Evolutionary conservation across 2,113 vertebrate genomes (phyloP), one percentile per base, ranked within the genome.

Genomic region (Nannospalax galili): DNA sequence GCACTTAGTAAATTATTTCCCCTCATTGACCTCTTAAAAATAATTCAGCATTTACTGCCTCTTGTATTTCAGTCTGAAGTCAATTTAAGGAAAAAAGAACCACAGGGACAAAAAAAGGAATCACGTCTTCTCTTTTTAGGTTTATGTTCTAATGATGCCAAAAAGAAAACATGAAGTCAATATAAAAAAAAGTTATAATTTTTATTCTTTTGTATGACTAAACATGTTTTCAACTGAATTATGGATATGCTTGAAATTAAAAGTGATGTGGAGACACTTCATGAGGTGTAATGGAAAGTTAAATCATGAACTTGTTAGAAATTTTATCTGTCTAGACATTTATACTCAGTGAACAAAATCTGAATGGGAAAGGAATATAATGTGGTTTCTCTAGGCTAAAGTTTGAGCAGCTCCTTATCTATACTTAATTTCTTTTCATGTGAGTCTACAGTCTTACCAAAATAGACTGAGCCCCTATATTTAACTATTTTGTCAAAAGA

Each of bases 401-500:
- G 30, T 88, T 77, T 69, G 48, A 70, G 74, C 42, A 88, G 86
- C 45, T 75, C 72, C 40, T 91, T 93, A 60, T 20, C 12, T 77
- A 16, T 37, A 14, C 84, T 19, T 45, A 48, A 94, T 96, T 92
- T 52, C 74, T 82, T 77, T 77, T 58, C 73, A 85, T 67, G 48
- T 28, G 64, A 17, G 37, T 84, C n/a, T 84, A 62, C 67, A 87
- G 77, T 90, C 56, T 78, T 90, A 12, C 48, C 94, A 84, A 92
- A 90, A 85, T 45, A 90, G 85, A 88, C 74, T 90, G 95, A 90
- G 40, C 26, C 9, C 90, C 60, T 82, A 42, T 88, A 84, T 93
- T 90, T 87, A 93, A 89, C 79, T 87, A 84, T 96, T 96, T 92
- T 74, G 40, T 64, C 80, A 88, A 96, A 26, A 95, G 77, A 91